Evolutionary conservation across 2,888 invertebrate genomes (phyloP).

Genomic region (Zhengitettix transpicula): DNA sequence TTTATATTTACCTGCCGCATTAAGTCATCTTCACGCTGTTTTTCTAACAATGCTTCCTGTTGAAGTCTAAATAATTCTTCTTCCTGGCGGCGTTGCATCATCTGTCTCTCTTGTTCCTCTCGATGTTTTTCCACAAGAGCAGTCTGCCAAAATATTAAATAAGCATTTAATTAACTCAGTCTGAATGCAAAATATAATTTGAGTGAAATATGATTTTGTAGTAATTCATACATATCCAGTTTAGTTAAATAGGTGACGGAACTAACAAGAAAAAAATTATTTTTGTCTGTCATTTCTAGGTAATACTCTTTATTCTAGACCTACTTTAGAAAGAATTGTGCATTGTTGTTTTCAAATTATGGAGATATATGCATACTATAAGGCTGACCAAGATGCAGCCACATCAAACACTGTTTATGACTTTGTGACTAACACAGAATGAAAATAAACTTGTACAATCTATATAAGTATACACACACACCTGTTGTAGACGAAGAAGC

Average conservation of each 20-base stretch:
- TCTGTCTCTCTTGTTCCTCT: conserved; percentile 11
- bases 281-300: too few relatives aligned
- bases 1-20: not conserved
- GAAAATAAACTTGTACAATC: too few relatives aligned
- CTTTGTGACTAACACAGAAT: too few relatives aligned
- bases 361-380: too few relatives aligned
- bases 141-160: not conserved
- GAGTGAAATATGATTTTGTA: not conserved
- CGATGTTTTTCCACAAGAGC: conserved; percentile 12
- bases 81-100: conserved; percentile 12
- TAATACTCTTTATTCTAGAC: too few relatives aligned
- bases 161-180: not conserved
- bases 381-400: too few relatives aligned
- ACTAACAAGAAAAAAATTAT: too few relatives aligned
- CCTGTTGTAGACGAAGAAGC: conserved; percentile 16
- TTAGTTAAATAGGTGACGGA: too few relatives aligned
- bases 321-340: too few relatives aligned
- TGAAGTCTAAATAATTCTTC: conserved; percentile 11
- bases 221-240: not conserved
- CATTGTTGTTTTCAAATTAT: too few relatives aligned
- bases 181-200: conserved; percentile 1
- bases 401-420: too few relatives aligned
- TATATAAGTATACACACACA: too few relatives aligned
- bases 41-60: conserved; percentile 10
- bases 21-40: conserved; percentile 9